Evolutionary conservation across 2,888 invertebrate genomes (phyloP).

Genomic region (Lypha dubia): DNA sequence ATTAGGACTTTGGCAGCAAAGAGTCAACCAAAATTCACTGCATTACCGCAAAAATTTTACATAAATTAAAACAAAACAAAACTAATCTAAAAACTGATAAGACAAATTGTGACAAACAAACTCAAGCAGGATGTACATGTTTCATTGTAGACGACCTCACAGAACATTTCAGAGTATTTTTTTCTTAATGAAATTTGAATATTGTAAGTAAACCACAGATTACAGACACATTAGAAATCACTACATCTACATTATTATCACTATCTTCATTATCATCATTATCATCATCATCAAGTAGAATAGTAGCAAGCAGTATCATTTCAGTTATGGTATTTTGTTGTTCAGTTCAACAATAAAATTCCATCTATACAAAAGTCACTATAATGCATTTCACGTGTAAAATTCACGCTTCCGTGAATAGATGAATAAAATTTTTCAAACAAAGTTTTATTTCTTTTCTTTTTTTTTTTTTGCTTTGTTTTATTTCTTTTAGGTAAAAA

Average conservation of each 20-base stretch:
- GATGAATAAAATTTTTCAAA: background rate
- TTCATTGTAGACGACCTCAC: background rate
- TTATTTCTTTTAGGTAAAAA: background rate
- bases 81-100: too few relatives aligned
- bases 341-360: background rate
- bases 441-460: background rate
- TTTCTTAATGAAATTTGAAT: slow-evolving; percentile 56
- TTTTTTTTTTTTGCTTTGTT: background rate
- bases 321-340: slow-evolving; percentile 13
- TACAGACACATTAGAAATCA: slow-evolving; percentile 23
- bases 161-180: background rate
- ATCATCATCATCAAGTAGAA: slow-evolving; percentile 3
- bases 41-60: too few relatives aligned
- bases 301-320: background rate
- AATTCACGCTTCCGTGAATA: slow-evolving; percentile 5
- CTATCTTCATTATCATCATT: background rate
- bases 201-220: slow-evolving; percentile 59
- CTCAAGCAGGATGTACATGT: background rate
- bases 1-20: background rate
- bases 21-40: background rate
- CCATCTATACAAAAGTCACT: background rate
- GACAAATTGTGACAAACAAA: too few relatives aligned
- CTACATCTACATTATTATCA: background rate
- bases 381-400: slow-evolving; percentile 42
- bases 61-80: too few relatives aligned